phyloP scores from a whole-genome alignment of 2,113 vertebrate species.

The Cheirogaleus medius region DNA sequence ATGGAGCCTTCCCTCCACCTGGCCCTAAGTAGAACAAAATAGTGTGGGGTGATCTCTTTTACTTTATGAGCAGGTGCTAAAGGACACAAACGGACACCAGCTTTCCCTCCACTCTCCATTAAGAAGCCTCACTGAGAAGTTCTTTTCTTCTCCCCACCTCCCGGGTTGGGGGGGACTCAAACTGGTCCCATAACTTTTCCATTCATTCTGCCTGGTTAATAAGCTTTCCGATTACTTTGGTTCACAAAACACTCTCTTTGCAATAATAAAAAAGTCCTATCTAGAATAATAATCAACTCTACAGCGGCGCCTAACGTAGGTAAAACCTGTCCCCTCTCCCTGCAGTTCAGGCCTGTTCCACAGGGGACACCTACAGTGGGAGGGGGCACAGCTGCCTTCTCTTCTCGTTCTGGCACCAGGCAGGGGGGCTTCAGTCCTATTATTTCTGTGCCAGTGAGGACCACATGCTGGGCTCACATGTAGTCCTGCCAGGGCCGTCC shows the following conservation, averaged over 20 bases:
- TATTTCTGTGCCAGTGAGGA: neutral
- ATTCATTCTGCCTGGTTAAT: neutral
- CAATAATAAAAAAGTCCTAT: neutral
- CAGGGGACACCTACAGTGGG: fast-evolving
- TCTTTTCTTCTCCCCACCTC: neutral
- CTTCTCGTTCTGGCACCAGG: neutral
- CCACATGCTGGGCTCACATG: neutral
- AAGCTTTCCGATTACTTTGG: neutral
- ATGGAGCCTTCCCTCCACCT: neutral
- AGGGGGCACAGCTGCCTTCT: neutral
- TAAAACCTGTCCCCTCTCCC: neutral
- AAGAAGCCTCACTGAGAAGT: neutral
- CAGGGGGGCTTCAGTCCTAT: neutral
- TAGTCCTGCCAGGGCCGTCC: neutral
- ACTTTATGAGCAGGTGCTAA: neutral
- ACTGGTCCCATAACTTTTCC: neutral
- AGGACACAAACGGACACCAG: neutral
- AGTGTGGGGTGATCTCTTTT: neutral
- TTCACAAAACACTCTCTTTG: neutral
- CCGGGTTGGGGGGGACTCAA: neutral
- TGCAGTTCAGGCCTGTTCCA: neutral
- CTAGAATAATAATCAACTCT: neutral
- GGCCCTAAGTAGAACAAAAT: neutral
- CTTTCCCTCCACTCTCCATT: neutral
- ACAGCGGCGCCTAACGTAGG: neutral